phyloP scores from a whole-genome alignment of 2,797 vertebrate species.

The Pipistrellus pipistrellus region DNA sequence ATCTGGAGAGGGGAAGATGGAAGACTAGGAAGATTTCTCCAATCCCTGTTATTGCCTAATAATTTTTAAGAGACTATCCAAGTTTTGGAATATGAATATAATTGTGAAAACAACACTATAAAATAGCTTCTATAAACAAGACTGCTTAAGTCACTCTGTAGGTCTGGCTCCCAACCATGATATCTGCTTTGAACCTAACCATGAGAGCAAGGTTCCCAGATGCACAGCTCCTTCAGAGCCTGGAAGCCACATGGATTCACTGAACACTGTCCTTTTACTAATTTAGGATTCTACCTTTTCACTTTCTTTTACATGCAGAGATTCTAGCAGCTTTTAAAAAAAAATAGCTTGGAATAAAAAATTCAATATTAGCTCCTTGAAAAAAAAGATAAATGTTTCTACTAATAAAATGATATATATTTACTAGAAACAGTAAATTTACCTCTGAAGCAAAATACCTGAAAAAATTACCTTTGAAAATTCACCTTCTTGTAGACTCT shows the following conservation, averaged over 20 bases:
- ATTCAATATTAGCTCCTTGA: neutral
- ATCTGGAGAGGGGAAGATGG: neutral
- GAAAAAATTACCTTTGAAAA: constrained; percentile 30
- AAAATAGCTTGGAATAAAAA: neutral
- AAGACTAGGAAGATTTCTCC: neutral
- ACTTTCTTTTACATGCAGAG: neutral
- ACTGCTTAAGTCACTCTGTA: neutral
- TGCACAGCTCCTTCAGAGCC: neutral
- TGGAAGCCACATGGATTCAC: neutral
- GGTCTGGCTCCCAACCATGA: neutral
- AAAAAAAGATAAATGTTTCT: neutral
- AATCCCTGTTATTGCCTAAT: neutral
- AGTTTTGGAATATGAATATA: neutral
- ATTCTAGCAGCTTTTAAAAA: neutral
- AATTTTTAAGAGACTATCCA: constrained; percentile 1
- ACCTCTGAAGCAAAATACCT: neutral
- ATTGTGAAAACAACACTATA: neutral
- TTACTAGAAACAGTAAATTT: neutral
- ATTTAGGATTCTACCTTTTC: neutral
- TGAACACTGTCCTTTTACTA: neutral
- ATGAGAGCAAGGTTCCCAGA: neutral
- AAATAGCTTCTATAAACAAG: neutral
- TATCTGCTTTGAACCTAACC: neutral
- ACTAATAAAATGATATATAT: neutral
- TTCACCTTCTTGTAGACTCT: neutral